Percentiles rank a stretch among this genome's conserved stretches.
phyloP scores from a whole-genome alignment of 2,797 vertebrate species.

The Sebastes cheni region DNA sequence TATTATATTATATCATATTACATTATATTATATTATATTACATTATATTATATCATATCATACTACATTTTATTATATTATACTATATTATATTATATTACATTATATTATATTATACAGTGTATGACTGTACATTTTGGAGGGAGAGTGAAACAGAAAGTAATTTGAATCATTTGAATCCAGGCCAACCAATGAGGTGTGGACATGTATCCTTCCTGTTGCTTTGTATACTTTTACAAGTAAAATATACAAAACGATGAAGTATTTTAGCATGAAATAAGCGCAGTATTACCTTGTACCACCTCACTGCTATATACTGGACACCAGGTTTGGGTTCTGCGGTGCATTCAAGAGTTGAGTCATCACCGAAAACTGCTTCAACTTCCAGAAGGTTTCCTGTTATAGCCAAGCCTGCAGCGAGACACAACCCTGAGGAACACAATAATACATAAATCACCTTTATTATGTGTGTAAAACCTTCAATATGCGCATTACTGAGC shows the following conservation, averaged over 20 bases:
- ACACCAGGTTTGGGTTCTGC: slow-evolving; percentile 40
- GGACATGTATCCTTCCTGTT: background rate
- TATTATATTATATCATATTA: no score
- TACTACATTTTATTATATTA: no score
- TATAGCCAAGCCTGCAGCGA: background rate
- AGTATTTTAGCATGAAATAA: background rate
- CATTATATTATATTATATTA: no score
- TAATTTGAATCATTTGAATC: background rate
- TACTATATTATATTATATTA: no score
- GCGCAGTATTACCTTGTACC: slow-evolving; percentile 73
- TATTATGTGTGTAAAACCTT: no score
- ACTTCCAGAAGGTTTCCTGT: fast-evolving
- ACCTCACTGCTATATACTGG: slow-evolving; percentile 58
- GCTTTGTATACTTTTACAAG: background rate
- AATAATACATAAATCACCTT: background rate
- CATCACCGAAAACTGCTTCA: fast-evolving
- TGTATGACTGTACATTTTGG: background rate
- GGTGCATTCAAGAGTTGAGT: slow-evolving; percentile 40
- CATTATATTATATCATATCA: no score
- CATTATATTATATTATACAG: background rate
- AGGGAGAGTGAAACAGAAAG: background rate
- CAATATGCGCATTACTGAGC: no score
- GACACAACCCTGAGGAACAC: background rate
- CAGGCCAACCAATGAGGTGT: background rate
- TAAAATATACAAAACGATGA: background rate